Base-by-base conservation (phyloP, 2,888 invertebrate species). In the Gonocerus acuteangulatus region DNA sequence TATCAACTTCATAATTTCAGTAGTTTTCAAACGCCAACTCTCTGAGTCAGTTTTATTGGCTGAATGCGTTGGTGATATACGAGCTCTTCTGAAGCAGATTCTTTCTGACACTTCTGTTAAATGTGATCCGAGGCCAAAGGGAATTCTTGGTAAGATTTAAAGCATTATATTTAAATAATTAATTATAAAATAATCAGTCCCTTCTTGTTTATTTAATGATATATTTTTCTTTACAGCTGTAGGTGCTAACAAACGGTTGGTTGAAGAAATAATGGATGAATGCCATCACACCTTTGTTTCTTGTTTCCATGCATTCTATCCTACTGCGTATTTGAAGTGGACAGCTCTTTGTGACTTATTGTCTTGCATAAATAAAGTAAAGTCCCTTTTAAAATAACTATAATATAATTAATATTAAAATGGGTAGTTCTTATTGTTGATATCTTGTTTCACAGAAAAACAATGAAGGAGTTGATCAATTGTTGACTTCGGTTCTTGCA, bases 281-380 rank as follows among this genome's bases (percentile, higher is more conserved):
- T 92, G 93, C 61, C 92, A 95, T 68, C 83, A 84, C 59, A 93
- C 95, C 1, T 91, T 94, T 72, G 87, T 91, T 1, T 81, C 88
- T 2, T 94, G 95, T 72, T 96, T 94, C 71, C 93, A 95, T 74
- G 93, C 93, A 0, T 96, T 97, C 76, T 95, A 93, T 74, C 95
- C 96, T 0, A 95, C 94, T 0, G 89, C 91, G 0, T 86, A 85
- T 58, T 77, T 95, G 56, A 95, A 95, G 73, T 95, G 95, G 95
- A 86, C 86, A 67, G 89, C 90, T 70, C 77, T 96, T 0, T 93
- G 94, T 73, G 89, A 90, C 69, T 74, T 91, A 63, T 75, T 93
- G n/a, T 79, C 80, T 23, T 80, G 86, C 71, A 81, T 82, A 71
- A 81, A 83, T 63, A 85, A 84, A 75, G 86, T 85, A 75, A 68